A percentile compares a stretch with the other conserved stretches of the same genome.
phyloP scores from a whole-genome alignment of 2,113 vertebrate species.

The Nannospalax galili region DNA sequence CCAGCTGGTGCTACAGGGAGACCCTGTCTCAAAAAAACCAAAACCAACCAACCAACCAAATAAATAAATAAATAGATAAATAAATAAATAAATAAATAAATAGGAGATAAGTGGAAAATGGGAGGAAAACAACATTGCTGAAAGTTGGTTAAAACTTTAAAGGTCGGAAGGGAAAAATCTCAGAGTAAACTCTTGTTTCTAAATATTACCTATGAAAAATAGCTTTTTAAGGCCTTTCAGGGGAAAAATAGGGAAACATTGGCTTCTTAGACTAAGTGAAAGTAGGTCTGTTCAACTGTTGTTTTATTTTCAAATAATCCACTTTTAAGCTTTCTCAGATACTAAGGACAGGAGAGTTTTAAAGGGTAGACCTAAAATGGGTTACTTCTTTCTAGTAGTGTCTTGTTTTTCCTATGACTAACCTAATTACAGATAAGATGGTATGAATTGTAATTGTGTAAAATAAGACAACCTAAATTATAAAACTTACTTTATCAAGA shows the following conservation, averaged over 20 bases:
- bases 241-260: neutral
- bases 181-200: neutral
- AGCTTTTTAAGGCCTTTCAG: neutral
- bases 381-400: neutral
- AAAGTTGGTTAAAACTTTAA: neutral
- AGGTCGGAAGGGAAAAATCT: conserved; percentile 22
- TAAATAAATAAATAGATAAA: too few relatives aligned
- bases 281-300: neutral
- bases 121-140: conserved; percentile 19
- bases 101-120: conserved; percentile 13
- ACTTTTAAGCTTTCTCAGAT: neutral
- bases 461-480: conserved; percentile 20
- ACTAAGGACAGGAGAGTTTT: neutral
- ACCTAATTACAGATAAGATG: neutral
- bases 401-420: conserved; percentile 7
- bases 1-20: too few relatives aligned
- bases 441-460: neutral
- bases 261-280: neutral
- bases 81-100: too few relatives aligned
- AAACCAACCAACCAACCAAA: too few relatives aligned
- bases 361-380: neutral
- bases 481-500: neutral
- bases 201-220: neutral
- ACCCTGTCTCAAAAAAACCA: too few relatives aligned
- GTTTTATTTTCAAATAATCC: neutral